Conservation (phyloP, 2,113 vertebrate species). For the Cynoglossus semilaevis region DNA sequence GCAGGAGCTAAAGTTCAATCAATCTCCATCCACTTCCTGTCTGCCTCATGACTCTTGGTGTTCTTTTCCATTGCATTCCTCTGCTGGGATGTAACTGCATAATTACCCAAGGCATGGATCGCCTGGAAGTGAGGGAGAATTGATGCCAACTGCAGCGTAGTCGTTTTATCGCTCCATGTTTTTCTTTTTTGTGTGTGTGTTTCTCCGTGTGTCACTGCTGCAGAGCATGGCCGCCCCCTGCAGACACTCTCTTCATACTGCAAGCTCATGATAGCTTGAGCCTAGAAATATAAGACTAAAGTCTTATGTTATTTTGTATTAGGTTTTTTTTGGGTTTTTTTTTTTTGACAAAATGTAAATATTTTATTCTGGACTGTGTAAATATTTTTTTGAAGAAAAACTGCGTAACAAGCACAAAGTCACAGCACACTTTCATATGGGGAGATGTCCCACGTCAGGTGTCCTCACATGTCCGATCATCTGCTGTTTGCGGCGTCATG, state of each 20-base stretch:
- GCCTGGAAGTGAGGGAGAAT: slow-evolving; percentile 37
- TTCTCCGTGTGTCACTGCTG: slow-evolving; percentile 45
- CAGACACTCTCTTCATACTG: slow-evolving; percentile 39
- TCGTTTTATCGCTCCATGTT: slow-evolving; percentile 32
- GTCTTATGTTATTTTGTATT: too few species aligned
- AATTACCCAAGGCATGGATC: slow-evolving; percentile 9
- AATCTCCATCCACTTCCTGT: slow-evolving; percentile 39
- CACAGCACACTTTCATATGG: slow-evolving; percentile 15
- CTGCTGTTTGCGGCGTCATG: slow-evolving; percentile 63
- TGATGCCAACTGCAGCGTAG: slow-evolving; percentile 50
- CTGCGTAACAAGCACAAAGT: slow-evolving; percentile 2
- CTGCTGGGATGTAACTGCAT: slow-evolving; percentile 17
- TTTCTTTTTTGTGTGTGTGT: slow-evolving; percentile 20
- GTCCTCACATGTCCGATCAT: slow-evolving; percentile 58
- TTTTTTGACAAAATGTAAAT: too few species aligned
- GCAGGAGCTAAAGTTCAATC: slow-evolving; percentile 35
- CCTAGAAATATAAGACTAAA: too few species aligned
- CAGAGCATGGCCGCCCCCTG: slow-evolving; percentile 65
- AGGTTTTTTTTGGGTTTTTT: too few species aligned
- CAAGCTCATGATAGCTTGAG: slow-evolving; percentile 17
- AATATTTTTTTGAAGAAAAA: too few species aligned
- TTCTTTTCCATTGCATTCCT: slow-evolving; percentile 25
- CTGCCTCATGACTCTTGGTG: slow-evolving; percentile 8
- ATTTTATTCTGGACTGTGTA: too few species aligned
- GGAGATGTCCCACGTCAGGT: slow-evolving; percentile 59